Evolutionary conservation across 2,888 invertebrate genomes (phyloP).

Genomic region (Barypeithes pellucidus): DNA sequence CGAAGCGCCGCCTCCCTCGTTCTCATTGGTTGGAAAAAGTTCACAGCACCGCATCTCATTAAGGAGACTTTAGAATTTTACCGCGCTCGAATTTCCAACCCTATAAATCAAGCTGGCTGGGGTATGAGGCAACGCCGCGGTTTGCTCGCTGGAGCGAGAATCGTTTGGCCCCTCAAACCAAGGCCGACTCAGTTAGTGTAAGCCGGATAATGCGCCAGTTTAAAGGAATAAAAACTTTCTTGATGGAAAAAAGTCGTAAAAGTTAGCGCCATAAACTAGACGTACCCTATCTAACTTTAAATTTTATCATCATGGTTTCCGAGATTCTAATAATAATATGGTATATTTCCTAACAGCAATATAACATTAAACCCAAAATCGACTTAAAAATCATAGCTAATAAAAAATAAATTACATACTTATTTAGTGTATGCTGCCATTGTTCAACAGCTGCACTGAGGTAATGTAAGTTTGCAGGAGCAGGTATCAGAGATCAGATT

Average conservation of each 20-base stretch:
- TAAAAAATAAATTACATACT: too few species aligned
- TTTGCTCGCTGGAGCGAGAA: slow-evolving; percentile 48
- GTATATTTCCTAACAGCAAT: background rate
- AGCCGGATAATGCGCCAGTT: slow-evolving; percentile 49
- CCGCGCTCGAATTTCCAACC: slow-evolving; percentile 67
- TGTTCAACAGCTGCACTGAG: too few species aligned
- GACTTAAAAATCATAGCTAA: background rate
- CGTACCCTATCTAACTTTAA: background rate
- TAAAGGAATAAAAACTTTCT: slow-evolving; percentile 49
- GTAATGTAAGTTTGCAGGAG: too few species aligned
- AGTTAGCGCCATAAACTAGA: slow-evolving; percentile 3
- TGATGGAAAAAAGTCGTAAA: slow-evolving; percentile 34
- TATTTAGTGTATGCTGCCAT: too few species aligned
- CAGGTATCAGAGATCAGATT: too few species aligned
- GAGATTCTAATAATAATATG: background rate
- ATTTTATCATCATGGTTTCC: background rate
- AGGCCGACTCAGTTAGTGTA: slow-evolving; percentile 51
- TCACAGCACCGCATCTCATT: slow-evolving; percentile 70
- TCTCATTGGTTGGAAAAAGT: slow-evolving; percentile 70
- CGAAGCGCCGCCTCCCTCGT: slow-evolving; percentile 64
- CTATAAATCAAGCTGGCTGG: slow-evolving; percentile 67
- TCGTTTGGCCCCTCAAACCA: slow-evolving; percentile 52
- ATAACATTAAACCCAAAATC: too few species aligned
- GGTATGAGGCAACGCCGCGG: slow-evolving; percentile 46
- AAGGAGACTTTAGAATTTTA: slow-evolving; percentile 70